Evolutionary conservation across 2,113 vertebrate genomes (phyloP).

Genomic region (Lonchura striata): DNA sequence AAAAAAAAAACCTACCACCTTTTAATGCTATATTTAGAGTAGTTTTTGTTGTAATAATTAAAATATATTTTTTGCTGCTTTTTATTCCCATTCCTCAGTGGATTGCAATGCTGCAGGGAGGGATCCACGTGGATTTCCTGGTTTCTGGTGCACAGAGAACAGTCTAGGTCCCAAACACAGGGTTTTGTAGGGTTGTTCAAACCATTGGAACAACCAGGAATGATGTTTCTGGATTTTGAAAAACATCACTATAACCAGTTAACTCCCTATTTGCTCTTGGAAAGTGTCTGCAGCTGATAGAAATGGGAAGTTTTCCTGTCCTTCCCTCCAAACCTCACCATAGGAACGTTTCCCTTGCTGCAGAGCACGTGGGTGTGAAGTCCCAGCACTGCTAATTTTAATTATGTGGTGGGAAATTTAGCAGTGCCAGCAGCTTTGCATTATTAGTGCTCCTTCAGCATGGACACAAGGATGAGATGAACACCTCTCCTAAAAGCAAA

Average conservation of each 20-base stretch:
- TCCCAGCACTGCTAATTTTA: slow-evolving; percentile 6
- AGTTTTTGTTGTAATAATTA: background rate
- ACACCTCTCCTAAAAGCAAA: background rate
- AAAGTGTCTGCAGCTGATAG: background rate
- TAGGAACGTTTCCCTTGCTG: background rate
- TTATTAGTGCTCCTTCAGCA: slow-evolving; percentile 16
- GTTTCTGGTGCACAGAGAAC: background rate
- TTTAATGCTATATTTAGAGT: background rate
- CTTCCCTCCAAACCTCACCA: background rate
- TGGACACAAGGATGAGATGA: background rate
- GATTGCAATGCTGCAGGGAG: rapidly evolving
- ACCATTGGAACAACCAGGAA: background rate
- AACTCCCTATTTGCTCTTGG: rapidly evolving
- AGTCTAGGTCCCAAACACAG: background rate
- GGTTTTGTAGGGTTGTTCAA: background rate
- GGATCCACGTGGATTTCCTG: rapidly evolving
- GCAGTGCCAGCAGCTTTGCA: background rate
- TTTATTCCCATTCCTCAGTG: rapidly evolving
- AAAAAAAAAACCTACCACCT: background rate
- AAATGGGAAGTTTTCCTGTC: background rate
- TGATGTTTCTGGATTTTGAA: background rate
- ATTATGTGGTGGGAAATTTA: slow-evolving; percentile 25
- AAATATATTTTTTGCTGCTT: no score
- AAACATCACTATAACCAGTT: background rate
- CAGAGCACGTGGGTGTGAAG: background rate